Evolutionary conservation across 1,140 invertebrate genomes (phyloP).

Genomic region (Aphelinus atriplicis): DNA sequence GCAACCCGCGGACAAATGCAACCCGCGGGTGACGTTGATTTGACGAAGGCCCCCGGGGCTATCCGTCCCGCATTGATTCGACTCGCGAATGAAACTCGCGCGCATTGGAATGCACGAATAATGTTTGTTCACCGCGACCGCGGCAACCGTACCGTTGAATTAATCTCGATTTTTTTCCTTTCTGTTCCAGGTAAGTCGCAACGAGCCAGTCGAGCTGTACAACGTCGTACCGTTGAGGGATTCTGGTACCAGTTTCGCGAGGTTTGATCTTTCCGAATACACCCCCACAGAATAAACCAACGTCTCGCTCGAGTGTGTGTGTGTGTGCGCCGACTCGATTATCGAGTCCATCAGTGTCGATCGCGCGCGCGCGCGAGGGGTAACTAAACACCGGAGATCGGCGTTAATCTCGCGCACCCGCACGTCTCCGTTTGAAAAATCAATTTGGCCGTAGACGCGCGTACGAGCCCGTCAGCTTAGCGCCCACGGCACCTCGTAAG

Average conservation of each 20-base stretch:
- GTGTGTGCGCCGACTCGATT: background rate
- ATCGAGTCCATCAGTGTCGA: conserved; percentile 9
- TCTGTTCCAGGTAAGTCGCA: conserved; percentile 32
- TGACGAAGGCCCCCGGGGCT: too few relatives aligned
- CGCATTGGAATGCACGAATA: too few relatives aligned
- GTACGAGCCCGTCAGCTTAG: conserved; percentile 14
- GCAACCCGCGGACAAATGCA: too few relatives aligned
- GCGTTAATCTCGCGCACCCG: conserved; percentile 22
- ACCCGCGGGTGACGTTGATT: too few relatives aligned
- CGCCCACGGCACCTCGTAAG: conserved; percentile 35
- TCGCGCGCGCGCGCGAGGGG: too few relatives aligned
- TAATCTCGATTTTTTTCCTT: conserved; percentile 1
- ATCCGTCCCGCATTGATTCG: too few relatives aligned
- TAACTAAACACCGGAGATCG: too few relatives aligned
- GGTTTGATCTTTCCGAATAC: conserved; percentile 21
- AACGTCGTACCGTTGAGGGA: background rate
- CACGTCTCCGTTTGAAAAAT: conserved; percentile 29
- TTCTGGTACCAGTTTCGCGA: background rate
- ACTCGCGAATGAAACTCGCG: too few relatives aligned
- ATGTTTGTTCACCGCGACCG: too few relatives aligned
- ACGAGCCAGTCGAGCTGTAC: background rate
- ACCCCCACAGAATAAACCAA: background rate
- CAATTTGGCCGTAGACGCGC: conserved; percentile 38
- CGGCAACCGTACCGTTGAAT: background rate
- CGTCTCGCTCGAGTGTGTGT: background rate